phyloP scores from a whole-genome alignment of 2,797 vertebrate genomes.

The Notolepis coatsorum region DNA sequence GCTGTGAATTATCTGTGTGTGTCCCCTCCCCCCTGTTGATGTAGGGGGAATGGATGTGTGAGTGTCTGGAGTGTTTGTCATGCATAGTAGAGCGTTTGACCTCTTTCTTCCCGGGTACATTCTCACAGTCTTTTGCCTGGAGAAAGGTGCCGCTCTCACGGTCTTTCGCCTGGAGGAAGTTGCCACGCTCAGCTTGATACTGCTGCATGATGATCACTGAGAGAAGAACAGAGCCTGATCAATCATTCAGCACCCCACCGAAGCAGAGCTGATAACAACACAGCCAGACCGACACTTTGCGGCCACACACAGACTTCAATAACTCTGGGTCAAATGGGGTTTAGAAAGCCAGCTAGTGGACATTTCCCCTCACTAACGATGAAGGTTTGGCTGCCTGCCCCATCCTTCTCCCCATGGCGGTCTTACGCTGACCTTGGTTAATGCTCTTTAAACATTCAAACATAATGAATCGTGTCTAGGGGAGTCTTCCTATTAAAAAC shows the following conservation, averaged over 20 bases:
- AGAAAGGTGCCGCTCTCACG: too few relatives aligned
- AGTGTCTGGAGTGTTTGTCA: constrained; percentile 11
- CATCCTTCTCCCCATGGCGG: background rate
- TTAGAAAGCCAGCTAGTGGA: constrained; percentile 22
- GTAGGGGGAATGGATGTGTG: constrained; percentile 46
- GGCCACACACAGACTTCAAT: constrained; percentile 33
- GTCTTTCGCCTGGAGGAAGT: constrained; percentile 23
- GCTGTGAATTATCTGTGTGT: background rate
- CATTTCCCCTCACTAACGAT: constrained; percentile 18
- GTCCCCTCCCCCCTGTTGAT: too few relatives aligned
- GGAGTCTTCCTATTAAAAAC: background rate
- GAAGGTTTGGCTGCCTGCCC: constrained; percentile 1
- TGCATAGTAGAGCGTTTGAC: constrained; percentile 34
- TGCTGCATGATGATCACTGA: constrained; percentile 37
- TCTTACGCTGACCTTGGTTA: background rate
- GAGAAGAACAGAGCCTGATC: constrained; percentile 22
- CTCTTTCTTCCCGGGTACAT: constrained; percentile 45
- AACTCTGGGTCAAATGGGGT: constrained; percentile 49
- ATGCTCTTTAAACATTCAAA: background rate
- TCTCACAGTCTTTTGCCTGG: background rate
- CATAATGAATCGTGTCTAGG: background rate
- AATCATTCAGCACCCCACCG: constrained; percentile 21
- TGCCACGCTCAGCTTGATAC: constrained; percentile 33
- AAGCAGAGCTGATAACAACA: constrained; percentile 13
- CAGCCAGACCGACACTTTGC: constrained; percentile 15